phyloP scores from a whole-genome alignment of 1,140 invertebrate genomes.

The Sitobion miscanthi region DNA sequence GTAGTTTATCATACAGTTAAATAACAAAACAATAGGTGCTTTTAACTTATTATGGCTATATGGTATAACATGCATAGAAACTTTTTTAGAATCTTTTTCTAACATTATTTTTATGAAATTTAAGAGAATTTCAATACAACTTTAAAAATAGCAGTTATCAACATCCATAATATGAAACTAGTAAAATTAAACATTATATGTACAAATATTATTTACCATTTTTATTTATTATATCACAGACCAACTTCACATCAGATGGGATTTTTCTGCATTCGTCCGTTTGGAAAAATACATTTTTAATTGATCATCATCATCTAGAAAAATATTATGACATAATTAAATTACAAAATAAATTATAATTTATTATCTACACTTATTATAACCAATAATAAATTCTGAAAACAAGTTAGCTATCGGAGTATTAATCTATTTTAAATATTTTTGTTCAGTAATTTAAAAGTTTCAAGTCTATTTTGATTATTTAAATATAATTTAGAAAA shows the following conservation, averaged over 20 bases:
- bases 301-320: not conserved
- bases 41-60: no score
- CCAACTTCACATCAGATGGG: no score
- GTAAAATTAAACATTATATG: not conserved
- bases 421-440: not conserved
- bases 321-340: not conserved
- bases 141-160: not conserved
- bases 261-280: not conserved
- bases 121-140: not conserved
- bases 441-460: no score
- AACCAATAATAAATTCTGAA: not conserved
- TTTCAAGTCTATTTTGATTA: no score
- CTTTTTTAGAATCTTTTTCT: not conserved
- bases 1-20: no score
- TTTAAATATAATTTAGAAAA: not conserved
- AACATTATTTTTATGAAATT: not conserved
- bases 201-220: not conserved
- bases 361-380: not conserved
- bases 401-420: not conserved
- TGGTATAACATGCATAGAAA: no score
- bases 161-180: not conserved
- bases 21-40: no score
- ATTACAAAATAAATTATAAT: not conserved
- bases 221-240: not conserved
- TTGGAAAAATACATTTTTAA: not conserved